phyloP scores from a whole-genome alignment of 2,113 vertebrate species.

The Myodes glareolus region DNA sequence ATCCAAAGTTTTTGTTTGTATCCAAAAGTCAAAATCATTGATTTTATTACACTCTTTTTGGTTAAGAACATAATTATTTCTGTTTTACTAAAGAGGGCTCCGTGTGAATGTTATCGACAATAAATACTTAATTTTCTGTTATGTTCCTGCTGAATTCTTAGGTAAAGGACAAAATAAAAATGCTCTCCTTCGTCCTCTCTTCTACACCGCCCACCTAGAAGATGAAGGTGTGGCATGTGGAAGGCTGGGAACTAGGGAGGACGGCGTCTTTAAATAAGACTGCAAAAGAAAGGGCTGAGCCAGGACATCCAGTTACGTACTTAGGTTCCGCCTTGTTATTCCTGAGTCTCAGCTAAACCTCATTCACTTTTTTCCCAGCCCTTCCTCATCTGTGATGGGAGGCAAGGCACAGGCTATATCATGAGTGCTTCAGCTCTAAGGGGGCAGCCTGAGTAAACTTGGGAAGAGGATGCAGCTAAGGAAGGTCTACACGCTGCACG shows the following conservation, averaged over 20 bases:
- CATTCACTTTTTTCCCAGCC: not conserved
- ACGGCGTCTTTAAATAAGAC: not conserved
- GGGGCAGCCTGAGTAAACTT: not conserved
- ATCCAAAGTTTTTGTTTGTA: slow-evolving; percentile 17
- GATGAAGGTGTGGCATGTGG: not conserved
- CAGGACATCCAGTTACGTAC: not conserved
- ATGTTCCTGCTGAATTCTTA: not conserved
- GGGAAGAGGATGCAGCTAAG: not conserved
- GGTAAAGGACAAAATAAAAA: slow-evolving; percentile 6
- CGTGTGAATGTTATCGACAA: not conserved
- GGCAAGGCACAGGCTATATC: not conserved
- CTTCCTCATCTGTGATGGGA: not conserved
- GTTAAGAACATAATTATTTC: not conserved
- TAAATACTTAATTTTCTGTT: slow-evolving; percentile 30
- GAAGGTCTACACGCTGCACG: not conserved
- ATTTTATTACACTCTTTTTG: not conserved
- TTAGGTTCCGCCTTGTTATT: not conserved
- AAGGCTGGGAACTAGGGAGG: not conserved
- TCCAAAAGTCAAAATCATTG: not conserved
- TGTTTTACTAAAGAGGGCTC: not conserved
- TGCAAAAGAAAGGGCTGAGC: not conserved
- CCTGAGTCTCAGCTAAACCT: slow-evolving; percentile 7
- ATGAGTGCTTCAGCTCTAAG: not conserved
- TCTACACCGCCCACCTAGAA: not conserved
- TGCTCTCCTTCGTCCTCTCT: not conserved